These are phyloP conservation scores for Brachypodius melanocephalos DNA, from an alignment of 2,113 vertebrate genomes.

Conservation along the genomic window DNA sequence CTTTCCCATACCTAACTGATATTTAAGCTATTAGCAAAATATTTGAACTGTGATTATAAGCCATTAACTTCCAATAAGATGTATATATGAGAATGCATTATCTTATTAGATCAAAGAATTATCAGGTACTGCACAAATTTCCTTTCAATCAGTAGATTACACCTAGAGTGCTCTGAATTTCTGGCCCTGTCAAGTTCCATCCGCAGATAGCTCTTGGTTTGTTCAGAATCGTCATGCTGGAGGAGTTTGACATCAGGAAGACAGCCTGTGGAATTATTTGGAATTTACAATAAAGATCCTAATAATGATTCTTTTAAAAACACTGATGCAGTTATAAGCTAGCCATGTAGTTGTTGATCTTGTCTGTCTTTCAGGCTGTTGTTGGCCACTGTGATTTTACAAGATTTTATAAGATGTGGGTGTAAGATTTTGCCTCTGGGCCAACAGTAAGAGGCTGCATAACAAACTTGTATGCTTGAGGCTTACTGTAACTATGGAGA, in stretches of 20 bases:
- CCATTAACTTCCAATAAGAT: not conserved
- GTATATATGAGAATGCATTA: not conserved
- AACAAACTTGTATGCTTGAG: not conserved
- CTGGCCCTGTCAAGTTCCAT: rapidly evolving
- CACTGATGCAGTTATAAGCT: not conserved
- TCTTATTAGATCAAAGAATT: not conserved
- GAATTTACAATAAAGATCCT: not conserved
- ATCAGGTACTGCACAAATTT: not conserved
- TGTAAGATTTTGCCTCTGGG: not conserved
- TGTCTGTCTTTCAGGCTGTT: not conserved
- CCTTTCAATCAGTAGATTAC: not conserved
- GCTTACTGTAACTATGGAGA: not conserved
- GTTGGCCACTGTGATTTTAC: not conserved
- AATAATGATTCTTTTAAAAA: not conserved
- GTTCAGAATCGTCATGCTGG: not conserved
- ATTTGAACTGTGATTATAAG: not conserved
- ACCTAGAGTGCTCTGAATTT: not conserved
- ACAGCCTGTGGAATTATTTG: not conserved
- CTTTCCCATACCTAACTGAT: not conserved
- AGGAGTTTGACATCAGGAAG: not conserved
- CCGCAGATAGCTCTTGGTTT: not conserved
- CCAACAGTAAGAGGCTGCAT: not conserved
- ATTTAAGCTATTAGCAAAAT: not conserved
- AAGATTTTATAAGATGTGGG: not conserved
- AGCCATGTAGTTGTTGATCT: not conserved